phyloP scores from a whole-genome alignment of 2,113 vertebrate genomes.

The Nibea coibor region DNA sequence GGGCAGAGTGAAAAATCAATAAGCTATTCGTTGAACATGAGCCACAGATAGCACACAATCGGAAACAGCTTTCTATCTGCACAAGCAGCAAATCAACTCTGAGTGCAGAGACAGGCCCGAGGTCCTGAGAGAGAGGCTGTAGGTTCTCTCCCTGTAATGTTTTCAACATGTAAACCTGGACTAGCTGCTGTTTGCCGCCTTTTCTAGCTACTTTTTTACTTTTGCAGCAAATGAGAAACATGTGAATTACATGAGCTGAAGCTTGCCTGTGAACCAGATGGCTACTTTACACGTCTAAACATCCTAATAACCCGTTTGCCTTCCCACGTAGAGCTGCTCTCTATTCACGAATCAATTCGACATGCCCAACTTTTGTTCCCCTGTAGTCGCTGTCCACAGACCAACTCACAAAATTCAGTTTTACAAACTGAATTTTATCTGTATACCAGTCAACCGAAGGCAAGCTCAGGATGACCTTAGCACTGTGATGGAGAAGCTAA shows the following conservation, averaged over 20 bases:
- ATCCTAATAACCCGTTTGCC: neutral
- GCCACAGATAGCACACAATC: constrained; percentile 29
- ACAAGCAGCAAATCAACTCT: constrained; percentile 40
- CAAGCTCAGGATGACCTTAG: too few relatives aligned
- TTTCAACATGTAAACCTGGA: neutral
- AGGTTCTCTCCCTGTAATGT: neutral
- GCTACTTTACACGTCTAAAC: neutral
- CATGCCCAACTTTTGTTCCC: neutral
- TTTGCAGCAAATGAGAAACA: neutral
- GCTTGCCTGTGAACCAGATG: constrained; percentile 18
- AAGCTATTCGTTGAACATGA: constrained; percentile 55
- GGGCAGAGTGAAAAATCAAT: constrained; percentile 57
- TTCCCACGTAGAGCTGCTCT: neutral
- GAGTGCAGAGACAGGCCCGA: rapidly evolving
- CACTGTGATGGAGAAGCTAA: too few relatives aligned
- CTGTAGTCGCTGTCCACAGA: neutral
- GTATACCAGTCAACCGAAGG: too few relatives aligned
- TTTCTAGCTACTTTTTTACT: neutral
- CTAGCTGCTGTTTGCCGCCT: neutral
- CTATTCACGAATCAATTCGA: neutral
- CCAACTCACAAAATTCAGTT: neutral
- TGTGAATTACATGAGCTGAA: neutral
- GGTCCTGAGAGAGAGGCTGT: neutral
- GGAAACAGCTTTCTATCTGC: constrained; percentile 50
- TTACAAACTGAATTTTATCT: too few relatives aligned